phyloP scores from a whole-genome alignment of 2,888 invertebrate genomes.

The Brachypalpus laphriformis region DNA sequence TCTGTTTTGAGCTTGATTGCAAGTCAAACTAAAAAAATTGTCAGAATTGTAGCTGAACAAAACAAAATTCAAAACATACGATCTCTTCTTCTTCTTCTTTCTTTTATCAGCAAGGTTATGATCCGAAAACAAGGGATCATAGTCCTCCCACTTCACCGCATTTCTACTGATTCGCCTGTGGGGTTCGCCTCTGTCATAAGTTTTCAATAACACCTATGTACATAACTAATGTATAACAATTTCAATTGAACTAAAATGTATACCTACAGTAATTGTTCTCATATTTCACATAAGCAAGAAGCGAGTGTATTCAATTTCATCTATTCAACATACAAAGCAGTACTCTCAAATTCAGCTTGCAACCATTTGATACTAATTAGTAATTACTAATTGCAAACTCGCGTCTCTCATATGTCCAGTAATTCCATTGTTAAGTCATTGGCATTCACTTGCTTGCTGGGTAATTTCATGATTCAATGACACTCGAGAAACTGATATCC shows the following conservation, averaged over 20 bases:
- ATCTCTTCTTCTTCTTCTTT: too few relatives aligned
- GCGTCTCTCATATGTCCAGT: background rate
- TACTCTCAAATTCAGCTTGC: background rate
- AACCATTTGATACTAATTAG: conserved; percentile 3
- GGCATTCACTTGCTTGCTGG: conserved; percentile 7
- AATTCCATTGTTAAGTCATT: background rate
- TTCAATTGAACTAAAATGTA: background rate
- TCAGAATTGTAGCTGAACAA: too few relatives aligned
- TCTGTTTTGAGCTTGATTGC: too few relatives aligned
- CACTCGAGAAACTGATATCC: conserved; percentile 39
- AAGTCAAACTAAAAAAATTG: too few relatives aligned
- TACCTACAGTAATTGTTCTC: too few relatives aligned
- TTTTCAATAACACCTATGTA: too few relatives aligned
- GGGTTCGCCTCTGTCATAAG: too few relatives aligned
- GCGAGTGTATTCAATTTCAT: background rate
- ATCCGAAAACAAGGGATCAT: too few relatives aligned
- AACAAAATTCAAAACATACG: too few relatives aligned
- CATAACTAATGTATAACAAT: background rate
- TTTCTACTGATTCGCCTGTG: too few relatives aligned
- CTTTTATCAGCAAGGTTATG: too few relatives aligned
- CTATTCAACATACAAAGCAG: background rate
- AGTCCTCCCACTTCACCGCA: too few relatives aligned
- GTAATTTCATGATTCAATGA: conserved; percentile 39
- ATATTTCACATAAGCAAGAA: background rate
- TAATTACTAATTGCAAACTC: background rate